Percentiles rank a stretch among this genome's conserved stretches.
These are phyloP conservation scores for Drosophila sordidula DNA, from an alignment of 2,888 invertebrate species.

Conservation along the genomic window DNA sequence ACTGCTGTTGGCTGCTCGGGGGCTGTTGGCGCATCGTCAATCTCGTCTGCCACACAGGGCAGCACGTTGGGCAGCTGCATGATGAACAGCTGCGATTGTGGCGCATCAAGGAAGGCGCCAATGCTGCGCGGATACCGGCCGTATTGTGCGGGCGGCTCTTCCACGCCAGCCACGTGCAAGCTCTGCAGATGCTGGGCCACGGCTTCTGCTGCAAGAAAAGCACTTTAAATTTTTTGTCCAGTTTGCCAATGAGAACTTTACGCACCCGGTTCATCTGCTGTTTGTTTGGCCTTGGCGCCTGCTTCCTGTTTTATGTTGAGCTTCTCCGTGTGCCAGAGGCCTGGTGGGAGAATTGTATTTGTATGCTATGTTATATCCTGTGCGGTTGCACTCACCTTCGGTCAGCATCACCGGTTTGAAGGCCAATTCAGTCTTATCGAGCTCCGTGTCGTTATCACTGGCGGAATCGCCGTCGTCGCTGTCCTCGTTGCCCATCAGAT, in stretches of 20 bases:
- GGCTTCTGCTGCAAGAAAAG: slow-evolving; percentile 40
- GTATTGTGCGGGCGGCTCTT: slow-evolving; percentile 54
- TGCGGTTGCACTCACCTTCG: slow-evolving; percentile 71
- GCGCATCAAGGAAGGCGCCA: slow-evolving; percentile 72
- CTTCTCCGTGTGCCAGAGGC: slow-evolving; percentile 58
- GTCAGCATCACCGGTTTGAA: slow-evolving; percentile 81
- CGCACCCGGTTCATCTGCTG: slow-evolving; percentile 28
- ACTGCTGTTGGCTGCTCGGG: slow-evolving; percentile 9
- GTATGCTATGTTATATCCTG: background rate
- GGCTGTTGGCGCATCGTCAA: slow-evolving; percentile 32
- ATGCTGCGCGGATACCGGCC: slow-evolving; percentile 80
- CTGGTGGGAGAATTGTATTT: slow-evolving; percentile 8
- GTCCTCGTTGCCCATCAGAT: slow-evolving; percentile 63
- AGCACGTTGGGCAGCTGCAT: slow-evolving; percentile 80
- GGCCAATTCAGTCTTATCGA: slow-evolving; percentile 79
- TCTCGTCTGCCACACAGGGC: slow-evolving; percentile 70
- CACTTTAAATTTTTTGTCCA: background rate
- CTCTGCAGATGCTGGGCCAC: slow-evolving; percentile 72
- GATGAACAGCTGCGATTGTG: slow-evolving; percentile 81
- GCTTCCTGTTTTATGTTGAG: slow-evolving; percentile 30
- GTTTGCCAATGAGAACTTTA: accelerated
- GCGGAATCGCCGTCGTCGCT: slow-evolving; percentile 74
- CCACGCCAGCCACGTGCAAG: slow-evolving; percentile 55
- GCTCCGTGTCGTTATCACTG: slow-evolving; percentile 66
- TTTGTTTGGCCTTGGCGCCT: slow-evolving; percentile 4